phyloP scores from a whole-genome alignment of 2,113 vertebrate species.

The Syrmaticus mikado region DNA sequence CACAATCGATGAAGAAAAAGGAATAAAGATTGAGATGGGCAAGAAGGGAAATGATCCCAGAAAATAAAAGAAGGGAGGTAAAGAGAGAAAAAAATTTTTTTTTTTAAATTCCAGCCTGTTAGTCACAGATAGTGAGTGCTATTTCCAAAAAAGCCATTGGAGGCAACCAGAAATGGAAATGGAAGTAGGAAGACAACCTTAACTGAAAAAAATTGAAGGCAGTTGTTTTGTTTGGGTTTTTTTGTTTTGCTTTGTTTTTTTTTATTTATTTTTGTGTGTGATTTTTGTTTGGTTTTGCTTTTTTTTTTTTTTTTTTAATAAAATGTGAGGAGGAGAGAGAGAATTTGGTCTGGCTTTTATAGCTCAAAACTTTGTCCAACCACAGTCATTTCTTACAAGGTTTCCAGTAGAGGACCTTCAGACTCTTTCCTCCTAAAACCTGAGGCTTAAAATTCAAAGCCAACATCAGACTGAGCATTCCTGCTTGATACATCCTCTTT shows the following conservation, averaged over 20 bases:
- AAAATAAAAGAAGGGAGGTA: background rate
- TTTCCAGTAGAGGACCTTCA: background rate
- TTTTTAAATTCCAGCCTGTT: background rate
- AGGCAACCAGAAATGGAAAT: background rate
- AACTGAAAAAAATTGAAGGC: background rate
- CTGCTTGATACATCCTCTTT: background rate
- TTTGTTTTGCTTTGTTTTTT: background rate
- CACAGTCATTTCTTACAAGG: background rate
- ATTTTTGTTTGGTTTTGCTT: background rate
- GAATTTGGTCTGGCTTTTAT: background rate
- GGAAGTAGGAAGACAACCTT: background rate
- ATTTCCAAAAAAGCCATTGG: background rate
- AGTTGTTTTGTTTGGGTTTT: background rate
- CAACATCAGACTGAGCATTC: background rate
- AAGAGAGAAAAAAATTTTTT: background rate
- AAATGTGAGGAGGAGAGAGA: background rate
- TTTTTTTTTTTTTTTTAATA: background rate
- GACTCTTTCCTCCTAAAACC: background rate
- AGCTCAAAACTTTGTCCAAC: background rate
- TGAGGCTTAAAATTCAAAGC: background rate
- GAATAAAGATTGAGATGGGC: background rate
- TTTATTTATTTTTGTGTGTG: background rate
- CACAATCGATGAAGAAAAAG: background rate
- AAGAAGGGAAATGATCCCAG: background rate
- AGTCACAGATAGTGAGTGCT: background rate